Evolutionary conservation across 92 coral and sea anemone genomes (phyloP), one percentile per base, ranked within the genome.

Genomic region (Porites rus): DNA sequence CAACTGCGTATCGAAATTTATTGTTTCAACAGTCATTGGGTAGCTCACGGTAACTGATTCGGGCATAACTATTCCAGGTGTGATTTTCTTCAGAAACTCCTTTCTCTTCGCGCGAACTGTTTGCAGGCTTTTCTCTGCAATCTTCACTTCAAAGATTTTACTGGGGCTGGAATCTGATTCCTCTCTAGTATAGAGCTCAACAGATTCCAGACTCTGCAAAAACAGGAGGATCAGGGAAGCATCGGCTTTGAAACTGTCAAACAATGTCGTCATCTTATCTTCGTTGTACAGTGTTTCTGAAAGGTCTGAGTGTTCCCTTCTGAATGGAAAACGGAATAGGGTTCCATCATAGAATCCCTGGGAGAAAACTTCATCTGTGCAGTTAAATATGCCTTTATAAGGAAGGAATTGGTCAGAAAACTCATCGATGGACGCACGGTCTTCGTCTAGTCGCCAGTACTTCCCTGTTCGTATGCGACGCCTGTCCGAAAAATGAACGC

Each of bases 291-390:
- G 66, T 16, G 92, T 93, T 14, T 77, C 86, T 1, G 98, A 93
- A 19, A 95, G 62, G 31, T 87, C 46, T 0, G 98, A 95, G 21
- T 88, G 88, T 56, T 84, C 68, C 59, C 65, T 84, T 50, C 98
- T 85, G n/a, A 95, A 74, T 0, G 96, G 98, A 20, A 95, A 95
- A 69, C 98, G 96, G 80, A 95, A 95, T 80, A 95, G 64, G 18
- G 98, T 95, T 10, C 92, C 94, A 6, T 87, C 71, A 69, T 93
- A 95, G 24, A n/a, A 82, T 21, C 86, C 86, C 18, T 43, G 11
- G 59, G 78, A 58, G 63, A 82, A 82, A 21, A 82, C 86, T 0
- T 82, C 25, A 7, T 71, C 70, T 0, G 78, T 70, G 22, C 86
- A 69, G 60, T 70, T 91, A 59, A 88, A 87, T 25, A 91, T 88